A percentile compares a stretch with the other conserved stretches of the same genome.
Evolutionary conservation across 2,888 invertebrate species (phyloP).

Genomic region (Bugula neritina): DNA sequence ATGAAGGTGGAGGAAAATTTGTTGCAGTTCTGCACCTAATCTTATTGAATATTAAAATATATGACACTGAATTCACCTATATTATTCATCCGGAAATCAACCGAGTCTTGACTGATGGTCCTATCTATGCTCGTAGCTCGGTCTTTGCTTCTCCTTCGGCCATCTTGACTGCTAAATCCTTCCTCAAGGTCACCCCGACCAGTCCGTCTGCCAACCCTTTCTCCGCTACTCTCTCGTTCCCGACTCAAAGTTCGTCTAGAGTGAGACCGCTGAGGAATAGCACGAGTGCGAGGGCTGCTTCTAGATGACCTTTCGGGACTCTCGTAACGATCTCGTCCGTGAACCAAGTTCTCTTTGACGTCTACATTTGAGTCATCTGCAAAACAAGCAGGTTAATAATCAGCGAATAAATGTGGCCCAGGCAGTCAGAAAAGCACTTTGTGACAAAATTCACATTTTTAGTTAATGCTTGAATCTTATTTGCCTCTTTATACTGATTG

Average conservation of each 20-base stretch:
- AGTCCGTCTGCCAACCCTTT: neutral
- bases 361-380: neutral
- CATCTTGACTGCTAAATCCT: neutral
- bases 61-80: constrained; percentile 17
- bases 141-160: neutral
- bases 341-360: neutral
- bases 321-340: neutral
- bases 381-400: too few relatives aligned
- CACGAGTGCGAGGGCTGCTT: neutral
- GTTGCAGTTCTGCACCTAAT: too few relatives aligned
- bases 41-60: too few relatives aligned
- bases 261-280: neutral
- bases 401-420: too few relatives aligned
- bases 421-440: too few relatives aligned
- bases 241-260: constrained; percentile 9
- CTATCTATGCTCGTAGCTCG: neutral
- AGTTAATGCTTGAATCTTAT: too few relatives aligned
- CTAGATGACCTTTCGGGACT: constrained; percentile 18
- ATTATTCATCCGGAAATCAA: constrained; percentile 3
- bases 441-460: too few relatives aligned
- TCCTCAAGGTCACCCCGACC: neutral
- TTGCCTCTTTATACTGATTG: too few relatives aligned
- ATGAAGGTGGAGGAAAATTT: too few relatives aligned
- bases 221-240: constrained; percentile 3
- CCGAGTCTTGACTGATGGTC: neutral